Evolutionary conservation across 2,113 vertebrate genomes (phyloP), one percentile per base, ranked within the genome.

Genomic region (Cyprinodon brontotheroides): DNA sequence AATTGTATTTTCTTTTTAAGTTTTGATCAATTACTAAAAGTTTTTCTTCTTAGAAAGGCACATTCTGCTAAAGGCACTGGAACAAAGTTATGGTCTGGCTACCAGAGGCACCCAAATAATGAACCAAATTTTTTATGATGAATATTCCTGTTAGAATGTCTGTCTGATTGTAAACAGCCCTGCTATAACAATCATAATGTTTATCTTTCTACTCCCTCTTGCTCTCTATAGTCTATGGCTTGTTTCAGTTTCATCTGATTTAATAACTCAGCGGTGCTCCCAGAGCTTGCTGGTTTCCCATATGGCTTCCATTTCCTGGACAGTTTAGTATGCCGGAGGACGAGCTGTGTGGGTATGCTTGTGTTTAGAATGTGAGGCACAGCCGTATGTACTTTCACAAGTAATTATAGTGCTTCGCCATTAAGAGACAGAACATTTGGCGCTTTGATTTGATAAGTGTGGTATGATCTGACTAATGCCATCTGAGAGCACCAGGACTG

Each of bases 281-380:
- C 71, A 77, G 78, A 63, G 91, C 83, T 86, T 86, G 71, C 64
- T 82, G 86, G 90, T 90, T 86, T 65, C 79, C 81, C n/a, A n/a
- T n/a, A 83, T 86, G 70, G 86, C 41, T 47, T 89, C 89, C 53
- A 17, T 77, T 82, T 90, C 82, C 81, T 86, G 85, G 79, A 76
- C 79, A 68, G 86, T 64, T 77, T 72, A 72, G 72, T 65, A 38
- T 69, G 77, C 66, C 45, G 79, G n/a, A 72, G 80, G 67, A 61
- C 68, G 72, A 80, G 77, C 53, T 79, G 75, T 77, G 75, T 81
- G 77, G 83, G 82, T 77, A 74, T 61, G 70, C 68, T 77, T 57
- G 50, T 65, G 81, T 69, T 61, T 29, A 48, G 65, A 80, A 57
- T 63, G 72, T 70, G 74, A 65, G 61, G 62, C 70, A 39, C 61